phyloP scores from a whole-genome alignment of 2,113 vertebrate species.

The Cephalopholis sonnerati region DNA sequence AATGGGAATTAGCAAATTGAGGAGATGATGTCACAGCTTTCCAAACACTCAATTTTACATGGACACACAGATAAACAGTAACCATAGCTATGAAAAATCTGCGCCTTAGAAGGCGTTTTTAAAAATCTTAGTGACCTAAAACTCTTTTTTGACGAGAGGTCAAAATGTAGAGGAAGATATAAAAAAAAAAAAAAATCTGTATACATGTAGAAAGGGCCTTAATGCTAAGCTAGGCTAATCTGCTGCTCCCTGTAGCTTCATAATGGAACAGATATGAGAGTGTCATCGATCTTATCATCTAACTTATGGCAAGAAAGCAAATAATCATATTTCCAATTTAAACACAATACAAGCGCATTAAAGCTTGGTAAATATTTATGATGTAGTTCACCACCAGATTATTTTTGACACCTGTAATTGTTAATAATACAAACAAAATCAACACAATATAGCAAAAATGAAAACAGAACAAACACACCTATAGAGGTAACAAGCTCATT shows the following conservation, averaged over 20 bases:
- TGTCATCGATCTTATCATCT: not conserved
- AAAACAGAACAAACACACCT: not conserved
- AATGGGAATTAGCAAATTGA: too few species aligned
- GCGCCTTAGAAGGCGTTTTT: too few species aligned
- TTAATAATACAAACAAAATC: not conserved
- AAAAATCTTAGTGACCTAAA: too few species aligned
- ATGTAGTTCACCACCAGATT: not conserved
- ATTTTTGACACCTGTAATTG: not conserved
- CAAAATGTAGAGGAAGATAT: too few species aligned
- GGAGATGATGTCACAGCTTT: too few species aligned
- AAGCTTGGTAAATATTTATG: not conserved
- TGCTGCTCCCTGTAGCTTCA: not conserved
- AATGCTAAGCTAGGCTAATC: not conserved
- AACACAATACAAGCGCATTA: too few species aligned
- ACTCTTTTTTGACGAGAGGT: too few species aligned
- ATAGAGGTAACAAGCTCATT: conserved; percentile 7
- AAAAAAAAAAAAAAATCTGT: too few species aligned
- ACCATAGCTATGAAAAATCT: too few species aligned
- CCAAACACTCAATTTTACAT: too few species aligned
- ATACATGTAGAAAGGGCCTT: too few species aligned
- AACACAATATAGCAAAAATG: not conserved
- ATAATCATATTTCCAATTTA: not conserved
- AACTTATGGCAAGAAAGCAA: not conserved
- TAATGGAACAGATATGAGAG: not conserved
- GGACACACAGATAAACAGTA: too few species aligned